Evolutionary conservation across 2,797 vertebrate species (phyloP).

Genomic region (Chanos chanos): DNA sequence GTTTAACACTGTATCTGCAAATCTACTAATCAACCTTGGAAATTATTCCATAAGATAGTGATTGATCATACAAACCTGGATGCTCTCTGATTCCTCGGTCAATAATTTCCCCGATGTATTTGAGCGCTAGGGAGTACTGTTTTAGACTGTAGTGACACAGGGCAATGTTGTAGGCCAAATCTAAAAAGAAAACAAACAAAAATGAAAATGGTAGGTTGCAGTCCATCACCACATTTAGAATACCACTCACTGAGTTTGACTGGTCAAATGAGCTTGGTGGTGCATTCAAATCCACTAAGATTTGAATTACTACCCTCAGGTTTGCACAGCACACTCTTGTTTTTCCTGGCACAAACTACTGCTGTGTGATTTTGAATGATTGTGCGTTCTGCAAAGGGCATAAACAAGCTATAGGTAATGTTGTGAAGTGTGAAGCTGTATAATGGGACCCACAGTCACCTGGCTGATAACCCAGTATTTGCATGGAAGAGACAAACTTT

Average conservation of each 20-base stretch:
- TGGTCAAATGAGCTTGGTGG: slow-evolving; percentile 9
- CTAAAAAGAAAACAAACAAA: slow-evolving; percentile 43
- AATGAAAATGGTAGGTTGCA: background rate
- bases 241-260: background rate
- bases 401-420: background rate
- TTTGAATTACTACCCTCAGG: slow-evolving; percentile 33
- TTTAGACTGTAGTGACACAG: slow-evolving; percentile 85
- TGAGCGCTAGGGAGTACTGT: slow-evolving; percentile 80
- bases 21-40: background rate
- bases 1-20: no score
- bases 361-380: background rate
- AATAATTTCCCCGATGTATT: slow-evolving; percentile 84
- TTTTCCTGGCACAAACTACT: slow-evolving; percentile 6
- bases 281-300: slow-evolving; percentile 33
- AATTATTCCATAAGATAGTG: background rate
- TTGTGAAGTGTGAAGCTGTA: background rate
- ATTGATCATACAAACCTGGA: slow-evolving; percentile 65
- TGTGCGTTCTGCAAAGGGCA: background rate
- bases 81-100: slow-evolving; percentile 87
- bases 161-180: slow-evolving; percentile 89
- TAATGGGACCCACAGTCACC: slow-evolving; percentile 53
- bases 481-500: slow-evolving; percentile 84
- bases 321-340: slow-evolving; percentile 10
- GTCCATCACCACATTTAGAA: slow-evolving; percentile 13
- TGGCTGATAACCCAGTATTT: slow-evolving; percentile 83